Evolutionary conservation across 2,888 invertebrate species (phyloP).

Genomic region (Xanthia icteritia): DNA sequence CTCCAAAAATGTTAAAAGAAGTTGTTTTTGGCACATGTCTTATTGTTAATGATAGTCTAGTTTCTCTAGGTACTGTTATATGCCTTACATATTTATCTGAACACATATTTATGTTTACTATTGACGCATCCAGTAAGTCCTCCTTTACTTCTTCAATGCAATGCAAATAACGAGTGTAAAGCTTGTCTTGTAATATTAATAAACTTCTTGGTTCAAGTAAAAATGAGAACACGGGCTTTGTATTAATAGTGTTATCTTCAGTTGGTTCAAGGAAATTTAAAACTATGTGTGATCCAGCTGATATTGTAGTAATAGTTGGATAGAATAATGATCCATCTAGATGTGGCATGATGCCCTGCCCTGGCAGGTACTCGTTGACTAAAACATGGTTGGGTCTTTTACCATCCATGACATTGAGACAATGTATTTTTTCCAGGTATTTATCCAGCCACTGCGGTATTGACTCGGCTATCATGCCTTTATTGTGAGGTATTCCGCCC

Average conservation of each 20-base stretch:
- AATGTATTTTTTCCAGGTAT: constrained; percentile 93
- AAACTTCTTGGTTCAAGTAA: constrained; percentile 97
- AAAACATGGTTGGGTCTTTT: constrained; percentile 97
- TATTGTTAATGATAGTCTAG: constrained; percentile 97
- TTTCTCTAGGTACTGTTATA: constrained; percentile 91
- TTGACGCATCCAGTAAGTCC: constrained; percentile 91
- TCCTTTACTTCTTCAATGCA: constrained; percentile 93
- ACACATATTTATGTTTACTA: constrained; percentile 92
- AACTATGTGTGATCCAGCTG: constrained; percentile 97
- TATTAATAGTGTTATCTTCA: constrained; percentile 77
- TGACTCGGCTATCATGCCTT: constrained; percentile 97
- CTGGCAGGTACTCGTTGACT: constrained; percentile 97
- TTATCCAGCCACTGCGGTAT: constrained; percentile 96
- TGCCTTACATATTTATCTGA: constrained; percentile 89
- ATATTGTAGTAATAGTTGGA: constrained; percentile 97
- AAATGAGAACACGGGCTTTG: constrained; percentile 92
- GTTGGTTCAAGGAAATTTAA: constrained; percentile 94
- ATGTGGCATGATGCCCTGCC: constrained; percentile 99
- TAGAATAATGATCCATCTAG: constrained; percentile 98
- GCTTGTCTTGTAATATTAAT: constrained; percentile 94
- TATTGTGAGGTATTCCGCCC: constrained; percentile 98
- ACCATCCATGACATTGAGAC: constrained; percentile 92
- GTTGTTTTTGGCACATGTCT: constrained; percentile 97
- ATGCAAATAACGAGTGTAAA: constrained; percentile 96
- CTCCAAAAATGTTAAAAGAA: constrained; percentile 93